Evolutionary conservation across 2,113 vertebrate genomes (phyloP).

Genomic region (Rissa tridactyla): DNA sequence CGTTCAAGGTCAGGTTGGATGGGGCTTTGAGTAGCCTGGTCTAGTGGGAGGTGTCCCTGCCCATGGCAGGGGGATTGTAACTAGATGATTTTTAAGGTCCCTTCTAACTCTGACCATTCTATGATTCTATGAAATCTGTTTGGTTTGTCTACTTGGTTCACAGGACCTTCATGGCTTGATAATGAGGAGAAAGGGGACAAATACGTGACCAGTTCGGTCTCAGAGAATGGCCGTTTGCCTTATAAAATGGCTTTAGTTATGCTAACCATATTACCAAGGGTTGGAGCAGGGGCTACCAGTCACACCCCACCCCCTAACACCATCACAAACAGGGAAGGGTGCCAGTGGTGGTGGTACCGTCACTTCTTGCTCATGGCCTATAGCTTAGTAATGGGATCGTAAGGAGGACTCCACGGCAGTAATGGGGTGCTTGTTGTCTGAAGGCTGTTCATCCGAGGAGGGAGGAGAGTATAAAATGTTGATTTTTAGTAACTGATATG

Average conservation of each 20-base stretch:
- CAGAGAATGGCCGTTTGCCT: not conserved
- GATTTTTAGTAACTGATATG: not conserved
- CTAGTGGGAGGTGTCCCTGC: too few relatives aligned
- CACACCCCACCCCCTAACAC: not conserved
- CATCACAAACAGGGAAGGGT: not conserved
- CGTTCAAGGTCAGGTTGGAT: too few relatives aligned
- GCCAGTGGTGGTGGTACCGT: not conserved
- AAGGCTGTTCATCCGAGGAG: not conserved
- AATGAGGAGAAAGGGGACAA: too few relatives aligned
- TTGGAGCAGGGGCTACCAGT: too few relatives aligned
- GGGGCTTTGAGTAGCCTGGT: too few relatives aligned
- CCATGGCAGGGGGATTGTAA: too few relatives aligned
- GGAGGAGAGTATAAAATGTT: not conserved
- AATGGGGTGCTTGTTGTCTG: not conserved
- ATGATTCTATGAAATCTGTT: too few relatives aligned
- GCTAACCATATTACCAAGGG: not conserved
- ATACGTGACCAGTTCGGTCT: too few relatives aligned
- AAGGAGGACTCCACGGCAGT: not conserved
- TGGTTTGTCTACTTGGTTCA: too few relatives aligned
- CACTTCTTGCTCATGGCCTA: not conserved
- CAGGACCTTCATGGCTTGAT: too few relatives aligned
- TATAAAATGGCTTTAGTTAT: not conserved
- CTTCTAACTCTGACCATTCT: too few relatives aligned
- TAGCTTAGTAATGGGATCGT: not conserved
- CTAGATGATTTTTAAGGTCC: too few relatives aligned